phyloP scores from a whole-genome alignment of 2,888 invertebrate species.

The Drosophila hamatofila region DNA sequence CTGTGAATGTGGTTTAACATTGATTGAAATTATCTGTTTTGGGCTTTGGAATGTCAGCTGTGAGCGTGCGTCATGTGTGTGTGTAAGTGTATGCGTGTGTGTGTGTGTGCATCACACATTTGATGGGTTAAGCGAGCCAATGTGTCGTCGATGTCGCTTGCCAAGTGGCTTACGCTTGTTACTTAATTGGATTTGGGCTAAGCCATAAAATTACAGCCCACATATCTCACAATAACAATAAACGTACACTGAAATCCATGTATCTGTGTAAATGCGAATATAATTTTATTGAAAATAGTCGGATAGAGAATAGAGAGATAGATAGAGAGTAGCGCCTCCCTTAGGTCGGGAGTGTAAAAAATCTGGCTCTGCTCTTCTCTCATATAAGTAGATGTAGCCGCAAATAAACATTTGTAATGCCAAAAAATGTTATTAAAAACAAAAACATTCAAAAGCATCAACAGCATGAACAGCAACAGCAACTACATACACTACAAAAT shows the following conservation, averaged over 20 bases:
- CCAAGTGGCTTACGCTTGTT: constrained; percentile 79
- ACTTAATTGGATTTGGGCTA: constrained; percentile 80
- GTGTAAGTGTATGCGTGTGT: constrained; percentile 5
- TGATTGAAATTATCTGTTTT: constrained; percentile 82
- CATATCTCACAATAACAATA: constrained; percentile 74
- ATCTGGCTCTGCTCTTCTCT: no score
- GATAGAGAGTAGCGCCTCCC: no score
- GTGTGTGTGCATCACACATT: constrained; percentile 45
- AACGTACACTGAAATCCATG: constrained; percentile 62
- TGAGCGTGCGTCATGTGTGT: constrained; percentile 14
- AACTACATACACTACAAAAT: no score
- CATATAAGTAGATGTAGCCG: no score
- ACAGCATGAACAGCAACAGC: no score
- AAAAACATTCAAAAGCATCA: no score
- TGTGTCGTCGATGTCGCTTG: constrained; percentile 79
- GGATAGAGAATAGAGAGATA: no score
- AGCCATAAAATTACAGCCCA: constrained; percentile 75
- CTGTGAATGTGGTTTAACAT: constrained; percentile 71
- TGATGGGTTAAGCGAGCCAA: constrained; percentile 80
- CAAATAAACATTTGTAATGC: no score
- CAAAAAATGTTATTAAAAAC: no score
- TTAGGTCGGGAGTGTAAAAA: no score
- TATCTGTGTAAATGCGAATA: constrained; percentile 11
- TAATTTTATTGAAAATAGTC: constrained; percentile 66
- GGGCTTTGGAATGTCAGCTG: constrained; percentile 71